These are phyloP conservation scores for Epinephelus moara DNA, from an alignment of 2,113 vertebrate species.

Conservation along the genomic window DNA sequence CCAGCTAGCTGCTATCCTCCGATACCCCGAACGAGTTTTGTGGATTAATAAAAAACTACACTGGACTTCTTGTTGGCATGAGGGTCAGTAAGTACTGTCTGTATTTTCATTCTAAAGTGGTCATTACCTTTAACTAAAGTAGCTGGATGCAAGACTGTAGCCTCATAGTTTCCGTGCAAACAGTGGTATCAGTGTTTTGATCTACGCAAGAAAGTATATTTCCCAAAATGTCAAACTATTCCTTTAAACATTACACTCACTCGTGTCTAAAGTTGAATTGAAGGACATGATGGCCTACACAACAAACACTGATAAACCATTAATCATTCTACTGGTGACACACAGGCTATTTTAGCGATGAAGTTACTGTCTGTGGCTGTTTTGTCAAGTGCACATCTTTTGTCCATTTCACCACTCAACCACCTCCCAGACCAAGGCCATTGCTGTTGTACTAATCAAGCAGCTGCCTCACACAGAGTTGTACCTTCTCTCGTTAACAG, in stretches of 20 bases:
- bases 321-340: not conserved
- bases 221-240: too few species aligned
- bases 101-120: too few species aligned
- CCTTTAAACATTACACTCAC: too few species aligned
- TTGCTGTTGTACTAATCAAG: not conserved
- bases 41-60: too few species aligned
- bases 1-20: too few species aligned
- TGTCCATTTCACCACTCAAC: not conserved
- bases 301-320: not conserved
- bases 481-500: slow-evolving; percentile 24
- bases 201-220: too few species aligned
- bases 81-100: too few species aligned
- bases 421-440: not conserved
- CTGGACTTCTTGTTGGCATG: too few species aligned
- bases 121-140: too few species aligned
- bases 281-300: not conserved
- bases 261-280: not conserved
- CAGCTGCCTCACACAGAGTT: not conserved
- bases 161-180: not conserved
- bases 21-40: too few species aligned
- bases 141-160: not conserved
- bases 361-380: not conserved
- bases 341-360: not conserved
- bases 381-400: not conserved
- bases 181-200: too few species aligned